Evolutionary conservation across 2,888 invertebrate species (phyloP), one percentile per base, ranked within the genome.

Genomic region (Diarsia mendica): DNA sequence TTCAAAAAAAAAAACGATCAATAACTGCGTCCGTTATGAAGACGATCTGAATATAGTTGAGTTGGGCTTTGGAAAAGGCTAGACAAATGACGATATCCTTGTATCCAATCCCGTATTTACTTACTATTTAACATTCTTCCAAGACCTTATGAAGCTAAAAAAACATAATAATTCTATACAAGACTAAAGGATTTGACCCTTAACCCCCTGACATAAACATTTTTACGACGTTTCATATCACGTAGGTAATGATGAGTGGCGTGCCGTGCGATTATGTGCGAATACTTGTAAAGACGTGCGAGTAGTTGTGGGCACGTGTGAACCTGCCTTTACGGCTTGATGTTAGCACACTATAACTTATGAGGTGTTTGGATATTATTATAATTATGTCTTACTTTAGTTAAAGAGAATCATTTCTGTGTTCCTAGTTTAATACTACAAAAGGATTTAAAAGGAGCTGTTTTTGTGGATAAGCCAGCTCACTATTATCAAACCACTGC

Each of bases 141-240:
- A 33, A 48, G 20, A 28, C n/a, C 13, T n/a, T 28, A 68, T 58
- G 65, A 13, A 55, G 28, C 33, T 13, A 55, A 67, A 71, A 67
- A 75, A 72, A 61, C n/a, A 58, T 72, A 72, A 76, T 80, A 73
- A 70, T 75, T 49, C 55, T 58, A 67, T 68, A 61, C 67, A 79
- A 60, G 44, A 65, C 63, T 72, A 13, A 70, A 78, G 72, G 73
- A 72, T 75, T 83, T 72, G 71, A 79, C 73, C 82, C 75, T 86
- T 64, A 74, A 70, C 58, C 64, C 39, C 20, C 49, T 28, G 65
- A 64, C 60, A 67, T 84, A 77, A 84, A 77, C 72, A 79, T 79
- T 82, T 84, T 85, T 85, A 85, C 63, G 82, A 82, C 71, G 70
- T 76, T 72, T 64, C 76, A 70, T 82, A 84, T 82, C 77, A 84